Evolutionary conservation across 1,140 invertebrate species (phyloP).

Genomic region (Cydia fagiglandana): DNA sequence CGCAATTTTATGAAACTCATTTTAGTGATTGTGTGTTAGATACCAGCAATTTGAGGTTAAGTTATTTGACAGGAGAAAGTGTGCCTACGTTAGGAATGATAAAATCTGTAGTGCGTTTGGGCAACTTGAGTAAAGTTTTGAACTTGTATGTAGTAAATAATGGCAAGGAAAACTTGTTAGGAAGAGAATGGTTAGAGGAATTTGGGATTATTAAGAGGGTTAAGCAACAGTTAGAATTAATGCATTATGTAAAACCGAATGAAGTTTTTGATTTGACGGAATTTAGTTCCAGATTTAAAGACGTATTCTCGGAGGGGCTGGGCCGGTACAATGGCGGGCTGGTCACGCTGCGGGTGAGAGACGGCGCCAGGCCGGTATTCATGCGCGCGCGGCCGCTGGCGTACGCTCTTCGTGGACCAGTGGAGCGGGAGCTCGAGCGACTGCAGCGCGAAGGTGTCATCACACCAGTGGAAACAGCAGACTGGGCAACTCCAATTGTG

Average conservation of each 20-base stretch:
- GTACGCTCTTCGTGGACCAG: constrained; percentile 43
- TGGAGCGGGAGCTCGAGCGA: constrained; percentile 34
- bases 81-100: too few relatives aligned
- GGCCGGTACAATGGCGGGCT: constrained; percentile 44
- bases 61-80: too few relatives aligned
- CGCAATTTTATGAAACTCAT: too few relatives aligned
- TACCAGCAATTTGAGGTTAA: too few relatives aligned
- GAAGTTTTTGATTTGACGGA: background rate
- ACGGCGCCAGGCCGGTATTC: constrained; percentile 41
- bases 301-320: constrained; percentile 46
- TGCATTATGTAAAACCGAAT: background rate
- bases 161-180: constrained; percentile 36
- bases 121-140: too few relatives aligned
- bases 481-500: too few relatives aligned
- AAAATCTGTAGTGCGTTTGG: too few relatives aligned
- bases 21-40: too few relatives aligned
- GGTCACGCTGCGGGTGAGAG: constrained; percentile 36
- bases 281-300: constrained; percentile 49
- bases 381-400: constrained; percentile 49
- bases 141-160: too few relatives aligned
- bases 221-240: background rate
- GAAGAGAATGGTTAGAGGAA: constrained; percentile 45
- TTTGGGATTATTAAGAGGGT: constrained; percentile 31
- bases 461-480: too few relatives aligned
- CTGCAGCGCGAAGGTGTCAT: constrained; percentile 32